Conservation (phyloP, 1,140 invertebrate species). For the Drosophila tristis region DNA sequence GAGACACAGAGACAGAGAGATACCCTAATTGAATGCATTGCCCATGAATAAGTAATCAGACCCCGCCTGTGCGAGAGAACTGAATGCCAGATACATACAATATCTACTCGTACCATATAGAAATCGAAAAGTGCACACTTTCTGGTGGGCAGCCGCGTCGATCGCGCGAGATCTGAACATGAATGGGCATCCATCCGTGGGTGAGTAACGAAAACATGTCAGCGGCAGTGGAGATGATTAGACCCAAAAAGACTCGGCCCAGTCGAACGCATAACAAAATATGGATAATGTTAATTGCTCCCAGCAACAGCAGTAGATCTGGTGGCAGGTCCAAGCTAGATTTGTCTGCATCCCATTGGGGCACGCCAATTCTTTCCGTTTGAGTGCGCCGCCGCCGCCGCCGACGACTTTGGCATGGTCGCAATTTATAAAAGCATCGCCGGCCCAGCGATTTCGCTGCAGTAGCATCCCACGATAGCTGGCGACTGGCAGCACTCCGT, state of each 20-base stretch:
- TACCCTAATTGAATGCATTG: too few relatives aligned
- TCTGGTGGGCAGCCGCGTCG: constrained; percentile 6
- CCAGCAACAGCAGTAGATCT: constrained; percentile 12
- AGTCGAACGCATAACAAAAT: constrained; percentile 43
- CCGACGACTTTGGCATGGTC: not conserved
- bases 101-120: constrained; percentile 22
- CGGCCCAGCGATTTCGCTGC: constrained; percentile 69
- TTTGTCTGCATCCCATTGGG: constrained; percentile 50
- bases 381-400: constrained; percentile 46
- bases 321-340: constrained; percentile 18
- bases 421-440: constrained; percentile 80
- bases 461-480: constrained; percentile 73
- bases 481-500: constrained; percentile 34
- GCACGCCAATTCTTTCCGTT: constrained; percentile 79
- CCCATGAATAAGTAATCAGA: not conserved
- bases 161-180: constrained; percentile 41
- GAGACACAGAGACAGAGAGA: too few relatives aligned
- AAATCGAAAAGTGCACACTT: constrained; percentile 55
- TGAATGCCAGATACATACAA: not conserved
- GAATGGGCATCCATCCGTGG: constrained; percentile 64
- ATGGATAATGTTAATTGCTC: constrained; percentile 69
- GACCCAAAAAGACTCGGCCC: constrained; percentile 30
- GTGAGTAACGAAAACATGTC: constrained; percentile 81
- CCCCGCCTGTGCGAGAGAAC: not conserved
- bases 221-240: constrained; percentile 39